These are phyloP conservation scores for Centropristis striata DNA, from an alignment of 2,113 vertebrate species.

Conservation along the genomic window DNA sequence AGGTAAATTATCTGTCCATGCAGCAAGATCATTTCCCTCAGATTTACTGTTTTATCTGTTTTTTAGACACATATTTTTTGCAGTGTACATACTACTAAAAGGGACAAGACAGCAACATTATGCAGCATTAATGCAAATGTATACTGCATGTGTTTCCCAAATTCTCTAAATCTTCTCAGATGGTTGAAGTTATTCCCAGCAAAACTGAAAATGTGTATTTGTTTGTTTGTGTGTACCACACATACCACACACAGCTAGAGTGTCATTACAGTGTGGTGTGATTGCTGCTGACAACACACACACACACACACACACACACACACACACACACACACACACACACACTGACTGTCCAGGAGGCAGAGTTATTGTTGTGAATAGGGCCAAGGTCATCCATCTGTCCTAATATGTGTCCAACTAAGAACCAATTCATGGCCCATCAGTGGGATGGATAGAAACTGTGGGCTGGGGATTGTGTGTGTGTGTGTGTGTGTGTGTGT, in stretches of 20 bases:
- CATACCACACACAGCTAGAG: not conserved
- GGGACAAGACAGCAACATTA: not conserved
- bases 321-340: conserved; percentile 20
- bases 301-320: conserved; percentile 5
- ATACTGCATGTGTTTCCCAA: not conserved
- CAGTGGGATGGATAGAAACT: conserved; percentile 48
- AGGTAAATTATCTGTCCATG: too few species aligned
- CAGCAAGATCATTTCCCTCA: too few species aligned
- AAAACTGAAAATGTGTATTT: not conserved
- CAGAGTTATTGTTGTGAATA: conserved; percentile 40
- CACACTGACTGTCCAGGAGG: conserved; percentile 16
- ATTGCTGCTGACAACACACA: conserved; percentile 2
- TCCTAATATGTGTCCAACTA: conserved; percentile 79
- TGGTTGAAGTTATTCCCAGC: not conserved
- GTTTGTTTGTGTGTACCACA: not conserved
- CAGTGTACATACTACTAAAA: not conserved
- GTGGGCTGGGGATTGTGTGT: not conserved
- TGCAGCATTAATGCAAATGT: not conserved
- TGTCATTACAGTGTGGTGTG: not conserved
- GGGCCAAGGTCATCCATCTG: conserved; percentile 78
- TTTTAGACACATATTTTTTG: too few species aligned
- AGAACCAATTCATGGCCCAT: conserved; percentile 78
- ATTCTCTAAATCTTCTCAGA: not conserved
- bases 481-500: conserved; percentile 22
- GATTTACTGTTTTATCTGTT: too few species aligned